phyloP scores from a whole-genome alignment of 2,888 invertebrate species.

The Nomada fabriciana region DNA sequence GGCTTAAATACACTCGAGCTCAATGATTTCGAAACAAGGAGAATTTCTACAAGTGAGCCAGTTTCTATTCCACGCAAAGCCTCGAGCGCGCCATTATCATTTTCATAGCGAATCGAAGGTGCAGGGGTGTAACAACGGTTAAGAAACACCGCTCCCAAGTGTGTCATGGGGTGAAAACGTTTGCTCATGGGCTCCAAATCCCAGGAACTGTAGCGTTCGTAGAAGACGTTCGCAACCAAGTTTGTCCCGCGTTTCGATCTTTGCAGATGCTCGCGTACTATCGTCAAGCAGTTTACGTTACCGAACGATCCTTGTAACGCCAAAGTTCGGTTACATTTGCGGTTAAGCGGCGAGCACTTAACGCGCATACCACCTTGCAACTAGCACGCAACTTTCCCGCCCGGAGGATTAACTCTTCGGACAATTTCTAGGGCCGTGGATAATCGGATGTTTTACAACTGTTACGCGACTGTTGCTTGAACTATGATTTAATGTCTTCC shows the following conservation, averaged over 20 bases:
- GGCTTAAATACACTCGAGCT: background rate
- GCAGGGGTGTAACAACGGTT: conserved; percentile 21
- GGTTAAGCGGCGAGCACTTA: conserved; percentile 70
- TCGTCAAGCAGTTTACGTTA: conserved; percentile 64
- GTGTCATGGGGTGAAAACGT: conserved; percentile 51
- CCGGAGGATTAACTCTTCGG: conserved; percentile 69
- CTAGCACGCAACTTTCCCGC: conserved; percentile 65
- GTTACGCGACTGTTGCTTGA: background rate
- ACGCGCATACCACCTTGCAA: conserved; percentile 59
- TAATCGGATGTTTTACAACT: conserved; percentile 70
- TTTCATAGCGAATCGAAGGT: conserved; percentile 26
- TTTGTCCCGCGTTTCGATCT: conserved; percentile 69
- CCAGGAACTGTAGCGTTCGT: conserved; percentile 48
- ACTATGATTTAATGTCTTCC: conserved; percentile 24
- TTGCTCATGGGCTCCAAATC: conserved; percentile 40
- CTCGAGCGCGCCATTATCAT: conserved; percentile 4
- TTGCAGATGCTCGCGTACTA: conserved; percentile 46
- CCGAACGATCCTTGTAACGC: conserved; percentile 54
- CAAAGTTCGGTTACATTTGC: conserved; percentile 72
- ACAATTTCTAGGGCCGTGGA: conserved; percentile 59
- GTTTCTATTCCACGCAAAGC: background rate
- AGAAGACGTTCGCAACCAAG: conserved; percentile 60
- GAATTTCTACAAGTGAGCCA: background rate
- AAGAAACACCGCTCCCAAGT: conserved; percentile 20
- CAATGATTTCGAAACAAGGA: background rate